A percentile compares a stretch with the other conserved stretches of the same genome.
Conservation (phyloP, 2,888 invertebrate species). For the Balanococcus diminutus region DNA sequence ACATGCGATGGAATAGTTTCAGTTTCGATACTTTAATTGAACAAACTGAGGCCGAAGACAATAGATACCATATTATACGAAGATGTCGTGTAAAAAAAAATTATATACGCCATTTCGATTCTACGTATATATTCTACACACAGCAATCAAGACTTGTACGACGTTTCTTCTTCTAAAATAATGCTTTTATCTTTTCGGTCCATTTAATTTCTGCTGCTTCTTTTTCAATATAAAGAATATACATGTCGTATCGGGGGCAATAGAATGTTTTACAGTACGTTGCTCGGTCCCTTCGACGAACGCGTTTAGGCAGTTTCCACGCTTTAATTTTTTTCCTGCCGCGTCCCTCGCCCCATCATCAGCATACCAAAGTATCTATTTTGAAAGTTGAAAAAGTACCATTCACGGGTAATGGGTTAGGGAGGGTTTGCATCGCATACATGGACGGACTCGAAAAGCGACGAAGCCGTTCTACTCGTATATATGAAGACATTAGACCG, state of each 20-base stretch:
- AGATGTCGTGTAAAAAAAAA: not conserved
- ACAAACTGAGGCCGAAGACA: not conserved
- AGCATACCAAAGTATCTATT: not conserved
- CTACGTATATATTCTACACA: not conserved
- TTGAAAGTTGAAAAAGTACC: not conserved
- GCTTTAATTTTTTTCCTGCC: not conserved
- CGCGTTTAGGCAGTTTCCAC: not conserved
- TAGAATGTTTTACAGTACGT: not conserved
- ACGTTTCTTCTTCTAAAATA: not conserved
- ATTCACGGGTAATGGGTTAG: not conserved
- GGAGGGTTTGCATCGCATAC: not conserved
- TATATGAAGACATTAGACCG: not conserved
- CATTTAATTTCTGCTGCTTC: conserved; percentile 14
- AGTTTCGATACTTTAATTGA: not conserved
- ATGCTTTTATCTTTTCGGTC: conserved; percentile 28
- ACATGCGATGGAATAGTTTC: not conserved
- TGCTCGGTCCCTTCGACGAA: not conserved
- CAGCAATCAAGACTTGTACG: not conserved
- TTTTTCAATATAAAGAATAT: conserved; percentile 2
- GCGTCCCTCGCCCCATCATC: not conserved
- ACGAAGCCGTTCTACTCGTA: not conserved
- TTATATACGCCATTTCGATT: not conserved
- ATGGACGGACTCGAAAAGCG: not conserved
- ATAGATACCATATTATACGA: not conserved
- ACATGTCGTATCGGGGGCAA: not conserved